Evolutionary conservation across 2,797 vertebrate species (phyloP).

Genomic region (Eurystomus glaucurus): DNA sequence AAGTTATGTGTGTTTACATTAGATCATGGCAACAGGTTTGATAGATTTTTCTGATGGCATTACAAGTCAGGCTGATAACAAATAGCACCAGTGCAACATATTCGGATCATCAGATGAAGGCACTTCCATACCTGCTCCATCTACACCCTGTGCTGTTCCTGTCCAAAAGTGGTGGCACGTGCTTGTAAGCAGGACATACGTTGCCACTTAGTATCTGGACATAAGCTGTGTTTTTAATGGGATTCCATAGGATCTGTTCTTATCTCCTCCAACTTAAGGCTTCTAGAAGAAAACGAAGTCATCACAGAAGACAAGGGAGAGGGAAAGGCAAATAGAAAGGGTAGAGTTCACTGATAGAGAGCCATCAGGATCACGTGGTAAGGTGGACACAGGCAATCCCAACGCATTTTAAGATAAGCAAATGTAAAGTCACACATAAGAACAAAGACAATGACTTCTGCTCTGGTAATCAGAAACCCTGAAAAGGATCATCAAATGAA

Average conservation of each 20-base stretch:
- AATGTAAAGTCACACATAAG: neutral
- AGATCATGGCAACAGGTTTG: neutral
- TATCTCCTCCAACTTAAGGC: neutral
- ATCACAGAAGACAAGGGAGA: neutral
- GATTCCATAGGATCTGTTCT: neutral
- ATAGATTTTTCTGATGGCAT: neutral
- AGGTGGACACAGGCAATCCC: neutral
- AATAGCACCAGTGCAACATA: neutral
- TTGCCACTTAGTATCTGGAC: fast-evolving
- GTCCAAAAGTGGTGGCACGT: fast-evolving
- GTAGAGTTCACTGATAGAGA: neutral
- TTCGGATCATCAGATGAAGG: neutral
- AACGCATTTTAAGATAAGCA: neutral
- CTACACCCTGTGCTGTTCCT: neutral
- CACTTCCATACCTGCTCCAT: neutral
- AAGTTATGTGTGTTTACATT: neutral
- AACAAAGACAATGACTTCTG: constrained; percentile 7
- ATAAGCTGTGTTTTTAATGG: neutral
- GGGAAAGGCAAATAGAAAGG: neutral
- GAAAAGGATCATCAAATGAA: neutral
- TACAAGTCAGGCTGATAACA: neutral
- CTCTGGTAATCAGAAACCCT: neutral
- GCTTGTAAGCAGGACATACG: neutral
- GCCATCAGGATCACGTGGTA: neutral
- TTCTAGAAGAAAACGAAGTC: neutral